Base-by-base conservation (phyloP, 2,797 vertebrate genomes). In the Cottoperca gobio region DNA sequence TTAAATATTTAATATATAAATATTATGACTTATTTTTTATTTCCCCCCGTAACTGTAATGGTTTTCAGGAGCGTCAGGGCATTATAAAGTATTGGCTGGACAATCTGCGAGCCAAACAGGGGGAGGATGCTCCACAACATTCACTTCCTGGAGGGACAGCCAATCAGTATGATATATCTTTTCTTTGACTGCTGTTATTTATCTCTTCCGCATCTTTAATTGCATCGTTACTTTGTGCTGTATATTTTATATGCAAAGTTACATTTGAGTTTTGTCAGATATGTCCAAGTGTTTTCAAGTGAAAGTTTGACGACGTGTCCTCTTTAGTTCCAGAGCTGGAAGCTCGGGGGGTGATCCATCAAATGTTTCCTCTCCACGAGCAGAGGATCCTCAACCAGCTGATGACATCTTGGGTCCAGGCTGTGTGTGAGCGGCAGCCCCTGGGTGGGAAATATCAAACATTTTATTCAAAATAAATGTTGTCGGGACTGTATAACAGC, bases 381-480 rank as follows among this genome's bases (percentile, higher is more conserved):
- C 97, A 97, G 90, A 93, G 96, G 78, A 97, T 97, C 86, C 95
- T 98, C 72, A 96, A 96, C 79, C 94, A 97, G 86, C 94, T 98
- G 63, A 97, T 98, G 96, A 97, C 96, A 59, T 97, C 96, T 0
- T 98, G 97, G 97, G 97, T 98, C 67, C 97, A 98, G 92, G 97
- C 97, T 1, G 95, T 97, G 40, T 98, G 97, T 50, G 97, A 97
- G 76, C 94, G 95, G 13, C 97, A 98, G 85, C 97, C 97, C 0
- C 90, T 98, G 10, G 97, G 97, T 97, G 82, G 33, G 87, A 69
- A 48, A 55, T 14, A 13, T 31, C n/a, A 8, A 33, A 5, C 1
- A 9, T 31, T 68, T 31, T 23, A 16, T 45, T 66, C 53, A 35
- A 3, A 60, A 52, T 21, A 35, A 16, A 53, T 45, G 16, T 6